A percentile compares a stretch with the other conserved stretches of the same genome.
Evolutionary conservation across 1,140 invertebrate species (phyloP).

Genomic region (Lepidurus couesii): DNA sequence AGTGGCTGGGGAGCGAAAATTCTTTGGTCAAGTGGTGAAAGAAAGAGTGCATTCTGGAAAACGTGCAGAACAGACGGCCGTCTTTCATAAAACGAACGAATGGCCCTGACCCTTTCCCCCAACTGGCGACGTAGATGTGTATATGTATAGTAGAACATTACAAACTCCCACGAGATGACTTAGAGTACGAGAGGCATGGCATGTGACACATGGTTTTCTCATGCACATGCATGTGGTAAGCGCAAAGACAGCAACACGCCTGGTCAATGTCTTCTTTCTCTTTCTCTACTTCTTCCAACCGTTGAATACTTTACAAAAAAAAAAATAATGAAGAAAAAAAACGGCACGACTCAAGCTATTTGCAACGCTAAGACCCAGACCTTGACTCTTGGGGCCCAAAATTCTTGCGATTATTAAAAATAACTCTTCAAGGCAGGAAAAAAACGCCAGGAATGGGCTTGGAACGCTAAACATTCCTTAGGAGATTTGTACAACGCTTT

Average conservation of each 20-base stretch:
- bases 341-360: neutral
- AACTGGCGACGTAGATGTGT: neutral
- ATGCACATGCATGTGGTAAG: conserved; percentile 9
- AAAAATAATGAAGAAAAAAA: neutral
- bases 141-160: neutral
- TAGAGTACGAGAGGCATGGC: neutral
- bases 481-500: too few species aligned
- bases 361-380: neutral
- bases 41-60: neutral
- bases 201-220: conserved; percentile 19
- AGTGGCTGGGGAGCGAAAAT: neutral
- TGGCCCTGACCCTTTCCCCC: neutral
- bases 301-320: neutral
- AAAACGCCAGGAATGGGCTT: neutral
- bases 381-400: neutral
- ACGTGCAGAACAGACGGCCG: neutral
- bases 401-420: neutral
- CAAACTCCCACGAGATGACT: neutral
- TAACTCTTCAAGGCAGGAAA: neutral
- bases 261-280: conserved; percentile 3
- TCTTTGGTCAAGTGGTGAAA: conserved; percentile 9
- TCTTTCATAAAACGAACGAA: neutral
- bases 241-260: conserved; percentile 12
- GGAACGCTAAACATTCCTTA: too few species aligned
- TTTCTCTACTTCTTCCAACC: neutral